These are phyloP conservation scores for Mungos mungo DNA, from an alignment of 2,113 vertebrate genomes.

Conservation along the genomic window DNA sequence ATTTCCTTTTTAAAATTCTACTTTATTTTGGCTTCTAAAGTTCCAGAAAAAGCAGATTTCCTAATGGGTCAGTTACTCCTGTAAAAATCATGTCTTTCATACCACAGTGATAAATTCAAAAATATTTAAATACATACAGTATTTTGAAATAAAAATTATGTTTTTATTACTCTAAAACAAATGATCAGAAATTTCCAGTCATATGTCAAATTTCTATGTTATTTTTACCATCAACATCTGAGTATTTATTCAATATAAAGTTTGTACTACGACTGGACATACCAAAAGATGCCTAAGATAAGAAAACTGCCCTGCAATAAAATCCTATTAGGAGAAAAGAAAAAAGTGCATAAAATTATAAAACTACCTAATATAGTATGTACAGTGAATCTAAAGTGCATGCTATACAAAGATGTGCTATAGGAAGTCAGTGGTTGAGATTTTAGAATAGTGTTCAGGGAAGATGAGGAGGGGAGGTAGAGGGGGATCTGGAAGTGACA, in stretches of 20 bases:
- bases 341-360: neutral
- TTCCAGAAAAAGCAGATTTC: neutral
- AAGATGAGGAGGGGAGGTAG: neutral
- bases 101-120: neutral
- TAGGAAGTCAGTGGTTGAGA: neutral
- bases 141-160: neutral
- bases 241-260: neutral
- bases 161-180: neutral
- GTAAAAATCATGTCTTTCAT: neutral
- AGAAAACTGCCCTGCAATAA: neutral
- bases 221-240: neutral
- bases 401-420: neutral
- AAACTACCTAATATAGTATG: neutral
- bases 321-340: conserved; percentile 11
- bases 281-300: neutral
- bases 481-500: neutral
- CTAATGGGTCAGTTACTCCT: neutral
- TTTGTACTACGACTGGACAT: neutral
- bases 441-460: neutral
- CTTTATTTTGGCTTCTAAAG: neutral
- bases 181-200: neutral
- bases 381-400: neutral
- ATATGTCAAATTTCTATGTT: neutral
- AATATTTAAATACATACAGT: neutral
- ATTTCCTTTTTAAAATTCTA: neutral